Conservation (phyloP, 2,797 vertebrate genomes). For the Acipenser ruthenus region DNA sequence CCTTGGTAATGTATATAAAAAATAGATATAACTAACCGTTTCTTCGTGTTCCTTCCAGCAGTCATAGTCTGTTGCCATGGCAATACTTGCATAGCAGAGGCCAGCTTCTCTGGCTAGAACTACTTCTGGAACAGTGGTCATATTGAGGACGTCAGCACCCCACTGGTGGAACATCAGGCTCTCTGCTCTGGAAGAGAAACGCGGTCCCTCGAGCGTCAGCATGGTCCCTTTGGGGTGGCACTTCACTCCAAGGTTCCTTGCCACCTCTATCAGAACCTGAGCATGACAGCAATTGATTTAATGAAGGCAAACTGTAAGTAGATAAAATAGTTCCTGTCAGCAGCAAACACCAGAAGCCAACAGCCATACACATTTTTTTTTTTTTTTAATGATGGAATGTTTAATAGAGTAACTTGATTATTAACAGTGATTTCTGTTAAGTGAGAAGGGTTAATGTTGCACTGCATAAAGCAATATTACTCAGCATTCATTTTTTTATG, state of each 20-base stretch:
- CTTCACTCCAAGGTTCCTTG: slow-evolving; percentile 75
- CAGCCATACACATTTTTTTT: too few relatives aligned
- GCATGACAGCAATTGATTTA: neutral
- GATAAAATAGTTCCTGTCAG: too few relatives aligned
- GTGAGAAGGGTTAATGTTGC: too few relatives aligned
- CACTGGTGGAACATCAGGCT: slow-evolving; percentile 86
- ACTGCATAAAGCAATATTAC: too few relatives aligned
- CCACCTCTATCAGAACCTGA: slow-evolving; percentile 80
- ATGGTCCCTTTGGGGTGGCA: slow-evolving; percentile 80
- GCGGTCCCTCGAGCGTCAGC: slow-evolving; percentile 85
- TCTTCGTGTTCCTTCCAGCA: slow-evolving; percentile 96
- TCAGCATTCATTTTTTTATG: too few relatives aligned
- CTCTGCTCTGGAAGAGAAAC: slow-evolving; percentile 88
- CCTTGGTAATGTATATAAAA: too few relatives aligned
- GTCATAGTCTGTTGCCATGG: slow-evolving; percentile 96
- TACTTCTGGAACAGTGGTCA: slow-evolving; percentile 94
- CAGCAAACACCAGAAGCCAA: too few relatives aligned
- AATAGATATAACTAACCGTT: slow-evolving; percentile 61
- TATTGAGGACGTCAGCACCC: slow-evolving; percentile 93
- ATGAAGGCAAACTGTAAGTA: too few relatives aligned
- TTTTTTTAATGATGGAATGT: too few relatives aligned
- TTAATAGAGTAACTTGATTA: too few relatives aligned
- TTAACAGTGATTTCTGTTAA: too few relatives aligned
- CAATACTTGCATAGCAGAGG: slow-evolving; percentile 88
- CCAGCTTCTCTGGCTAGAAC: slow-evolving; percentile 90